Percentiles rank a stretch among this genome's conserved stretches.
Evolutionary conservation across 1,140 invertebrate species (phyloP).

Genomic region (Hylaeus volcanicus): DNA sequence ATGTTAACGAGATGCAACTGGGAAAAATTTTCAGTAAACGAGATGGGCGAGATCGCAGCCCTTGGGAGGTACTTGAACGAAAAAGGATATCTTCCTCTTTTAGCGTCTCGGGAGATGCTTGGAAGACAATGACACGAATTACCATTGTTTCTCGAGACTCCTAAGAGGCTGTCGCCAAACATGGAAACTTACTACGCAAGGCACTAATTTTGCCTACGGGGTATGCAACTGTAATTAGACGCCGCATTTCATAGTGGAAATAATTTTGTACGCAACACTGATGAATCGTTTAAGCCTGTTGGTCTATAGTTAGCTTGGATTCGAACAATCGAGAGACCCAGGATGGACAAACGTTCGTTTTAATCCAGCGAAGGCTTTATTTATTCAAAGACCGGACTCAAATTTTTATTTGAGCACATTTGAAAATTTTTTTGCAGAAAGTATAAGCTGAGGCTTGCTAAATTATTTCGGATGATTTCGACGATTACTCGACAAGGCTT

Average conservation of each 20-base stretch:
- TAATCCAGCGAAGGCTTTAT: too few relatives aligned
- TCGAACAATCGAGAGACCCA: too few relatives aligned
- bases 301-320: too few relatives aligned
- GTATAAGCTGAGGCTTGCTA: too few relatives aligned
- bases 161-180: neutral
- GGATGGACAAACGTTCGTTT: too few relatives aligned
- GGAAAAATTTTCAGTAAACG: neutral
- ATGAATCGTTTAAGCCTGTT: neutral
- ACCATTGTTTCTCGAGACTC: conserved; percentile 19
- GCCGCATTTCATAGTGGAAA: neutral
- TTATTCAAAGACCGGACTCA: too few relatives aligned
- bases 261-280: neutral
- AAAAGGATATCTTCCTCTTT: neutral
- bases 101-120: neutral
- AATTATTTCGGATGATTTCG: too few relatives aligned
- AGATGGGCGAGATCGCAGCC: neutral
- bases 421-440: too few relatives aligned
- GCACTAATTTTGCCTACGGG: neutral
- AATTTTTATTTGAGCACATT: too few relatives aligned
- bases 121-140: conserved; percentile 27
- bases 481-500: too few relatives aligned
- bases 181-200: conserved; percentile 1
- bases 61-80: neutral
- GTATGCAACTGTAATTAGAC: neutral
- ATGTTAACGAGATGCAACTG: conserved; percentile 8